These are phyloP conservation scores for Tyrophagus putrescentiae DNA, from an alignment of 1,140 invertebrate species.

Conservation along the genomic window DNA sequence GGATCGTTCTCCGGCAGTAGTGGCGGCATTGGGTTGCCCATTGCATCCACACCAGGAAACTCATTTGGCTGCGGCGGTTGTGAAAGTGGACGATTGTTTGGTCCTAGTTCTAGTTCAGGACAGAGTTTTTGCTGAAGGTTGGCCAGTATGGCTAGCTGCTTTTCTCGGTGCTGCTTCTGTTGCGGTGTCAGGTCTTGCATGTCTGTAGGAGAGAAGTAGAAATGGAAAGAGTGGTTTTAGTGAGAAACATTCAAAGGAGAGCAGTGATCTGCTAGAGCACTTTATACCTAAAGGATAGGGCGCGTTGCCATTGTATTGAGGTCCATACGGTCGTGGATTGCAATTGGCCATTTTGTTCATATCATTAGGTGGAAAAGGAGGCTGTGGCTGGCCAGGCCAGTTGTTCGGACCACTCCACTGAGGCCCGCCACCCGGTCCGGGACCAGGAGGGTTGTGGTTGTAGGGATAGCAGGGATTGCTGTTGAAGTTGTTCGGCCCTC, in stretches of 20 bases:
- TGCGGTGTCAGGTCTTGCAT: constrained; percentile 82
- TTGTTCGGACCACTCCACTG: constrained; percentile 19
- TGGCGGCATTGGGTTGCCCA: constrained; percentile 7
- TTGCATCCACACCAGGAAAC: background rate
- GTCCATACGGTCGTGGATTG: background rate
- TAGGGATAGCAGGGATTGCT: background rate
- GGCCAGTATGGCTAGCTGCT: constrained; percentile 70
- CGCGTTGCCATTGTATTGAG: background rate
- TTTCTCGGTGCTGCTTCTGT: constrained; percentile 79
- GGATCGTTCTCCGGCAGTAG: background rate
- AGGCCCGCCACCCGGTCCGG: constrained; percentile 23
- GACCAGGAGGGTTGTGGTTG: constrained; percentile 21
- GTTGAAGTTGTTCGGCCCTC: background rate
- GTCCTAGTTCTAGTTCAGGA: constrained; percentile 48
- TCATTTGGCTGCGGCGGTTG: background rate
- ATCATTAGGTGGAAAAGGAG: background rate
- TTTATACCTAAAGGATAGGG: background rate
- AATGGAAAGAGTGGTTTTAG: background rate
- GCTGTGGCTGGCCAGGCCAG: background rate
- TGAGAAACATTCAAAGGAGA: background rate
- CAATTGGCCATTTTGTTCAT: constrained; percentile 11
- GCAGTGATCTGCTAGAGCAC: background rate
- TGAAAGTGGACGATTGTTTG: constrained; percentile 12
- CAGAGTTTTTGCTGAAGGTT: constrained; percentile 76
- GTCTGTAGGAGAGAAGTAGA: constrained; percentile 45